phyloP scores from a whole-genome alignment of 2,888 invertebrate species.

The Sericinus montela region DNA sequence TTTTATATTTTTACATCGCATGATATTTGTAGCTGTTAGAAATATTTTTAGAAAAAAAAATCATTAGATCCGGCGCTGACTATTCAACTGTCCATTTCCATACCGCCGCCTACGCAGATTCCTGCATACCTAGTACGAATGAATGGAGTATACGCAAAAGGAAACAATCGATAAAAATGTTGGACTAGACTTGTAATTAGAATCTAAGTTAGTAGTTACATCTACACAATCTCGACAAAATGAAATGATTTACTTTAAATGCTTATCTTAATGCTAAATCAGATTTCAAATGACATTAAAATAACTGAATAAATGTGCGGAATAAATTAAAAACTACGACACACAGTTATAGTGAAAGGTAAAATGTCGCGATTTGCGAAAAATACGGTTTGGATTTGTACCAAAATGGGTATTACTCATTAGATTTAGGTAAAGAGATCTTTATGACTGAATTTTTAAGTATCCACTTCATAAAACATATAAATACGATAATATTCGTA shows the following conservation, averaged over 20 bases:
- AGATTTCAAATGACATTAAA: slow-evolving; percentile 10
- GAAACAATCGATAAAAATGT: slow-evolving; percentile 18
- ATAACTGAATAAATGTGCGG: slow-evolving; percentile 7
- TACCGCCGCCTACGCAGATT: slow-evolving; percentile 11
- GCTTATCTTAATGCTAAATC: slow-evolving; percentile 19
- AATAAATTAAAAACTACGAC: slow-evolving; percentile 5
- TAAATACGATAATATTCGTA: no score
- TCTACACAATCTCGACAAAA: slow-evolving; percentile 12
- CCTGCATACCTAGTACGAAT: slow-evolving; percentile 2
- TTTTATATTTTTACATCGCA: slow-evolving; percentile 11
- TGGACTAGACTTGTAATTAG: slow-evolving; percentile 14
- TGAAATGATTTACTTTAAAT: slow-evolving; percentile 14
- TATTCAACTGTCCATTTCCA: slow-evolving; percentile 12
- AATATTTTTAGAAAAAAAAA: slow-evolving; percentile 8
- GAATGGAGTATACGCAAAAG: slow-evolving; percentile 17
- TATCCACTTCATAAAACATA: no score
- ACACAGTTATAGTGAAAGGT: neutral
- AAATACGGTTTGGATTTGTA: neutral
- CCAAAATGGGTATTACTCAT: neutral
- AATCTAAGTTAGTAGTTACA: slow-evolving; percentile 5
- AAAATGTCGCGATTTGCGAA: neutral
- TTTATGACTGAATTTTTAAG: no score
- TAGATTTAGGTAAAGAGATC: no score
- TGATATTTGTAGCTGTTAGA: slow-evolving; percentile 5
- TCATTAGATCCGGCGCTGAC: slow-evolving; percentile 15